Evolutionary conservation across 2,888 invertebrate genomes (phyloP).

Genomic region (Acanthoscelides obtectus): DNA sequence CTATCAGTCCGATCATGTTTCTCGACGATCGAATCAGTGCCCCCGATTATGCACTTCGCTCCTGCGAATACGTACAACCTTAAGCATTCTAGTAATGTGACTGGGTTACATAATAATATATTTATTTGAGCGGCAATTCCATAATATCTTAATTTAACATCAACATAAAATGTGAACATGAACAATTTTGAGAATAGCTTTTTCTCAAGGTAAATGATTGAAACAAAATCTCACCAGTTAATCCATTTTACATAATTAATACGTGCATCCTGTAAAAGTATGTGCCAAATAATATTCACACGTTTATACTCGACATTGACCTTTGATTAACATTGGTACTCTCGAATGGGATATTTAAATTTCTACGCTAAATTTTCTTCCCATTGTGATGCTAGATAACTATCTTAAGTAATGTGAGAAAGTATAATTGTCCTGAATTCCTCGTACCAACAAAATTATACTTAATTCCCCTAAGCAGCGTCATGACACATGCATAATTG

Average conservation of each 20-base stretch:
- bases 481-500: not conserved
- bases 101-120: too few relatives aligned
- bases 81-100: too few relatives aligned
- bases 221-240: not conserved
- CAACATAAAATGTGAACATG: too few relatives aligned
- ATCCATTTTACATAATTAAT: not conserved
- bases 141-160: too few relatives aligned
- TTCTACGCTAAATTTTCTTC: not conserved
- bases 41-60: too few relatives aligned
- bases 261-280: not conserved
- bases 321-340: not conserved
- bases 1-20: too few relatives aligned
- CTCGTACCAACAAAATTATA: not conserved
- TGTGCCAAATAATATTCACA: not conserved
- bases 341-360: not conserved
- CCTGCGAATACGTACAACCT: too few relatives aligned
- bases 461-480: not conserved
- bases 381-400: not conserved
- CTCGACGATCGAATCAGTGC: too few relatives aligned
- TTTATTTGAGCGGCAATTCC: too few relatives aligned
- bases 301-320: not conserved
- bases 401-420: not conserved
- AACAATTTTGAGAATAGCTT: not conserved
- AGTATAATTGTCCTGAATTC: not conserved
- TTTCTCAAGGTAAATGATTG: not conserved